A percentile compares a stretch with the other conserved stretches of the same genome.
Evolutionary conservation across 2,888 invertebrate genomes (phyloP).

Genomic region (Standfussiana lucernea): DNA sequence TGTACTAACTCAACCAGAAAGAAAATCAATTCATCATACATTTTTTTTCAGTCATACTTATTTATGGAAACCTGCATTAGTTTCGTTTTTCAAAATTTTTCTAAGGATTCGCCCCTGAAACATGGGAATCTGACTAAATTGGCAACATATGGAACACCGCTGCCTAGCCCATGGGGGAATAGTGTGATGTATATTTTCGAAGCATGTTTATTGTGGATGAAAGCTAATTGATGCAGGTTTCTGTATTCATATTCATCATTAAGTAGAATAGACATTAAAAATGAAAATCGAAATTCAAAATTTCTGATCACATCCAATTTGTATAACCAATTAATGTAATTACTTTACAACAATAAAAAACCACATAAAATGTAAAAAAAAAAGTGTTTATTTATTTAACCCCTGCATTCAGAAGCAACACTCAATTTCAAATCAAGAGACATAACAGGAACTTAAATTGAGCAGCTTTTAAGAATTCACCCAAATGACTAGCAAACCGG

Average conservation of each 20-base stretch:
- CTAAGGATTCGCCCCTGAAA: neutral
- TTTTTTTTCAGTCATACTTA: neutral
- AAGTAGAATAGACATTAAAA: slow-evolving; percentile 38
- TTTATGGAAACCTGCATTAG: slow-evolving; percentile 9
- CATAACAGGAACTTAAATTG: neutral
- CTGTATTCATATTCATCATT: slow-evolving; percentile 6
- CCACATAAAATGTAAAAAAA: slow-evolving; percentile 28
- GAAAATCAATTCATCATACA: neutral
- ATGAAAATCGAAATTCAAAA: slow-evolving; percentile 44
- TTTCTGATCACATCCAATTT: slow-evolving; percentile 49
- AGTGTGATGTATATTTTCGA: slow-evolving; percentile 35
- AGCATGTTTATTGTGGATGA: slow-evolving; percentile 8
- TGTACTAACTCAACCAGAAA: slow-evolving; percentile 18
- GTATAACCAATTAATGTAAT: slow-evolving; percentile 45
- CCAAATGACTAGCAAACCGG: neutral
- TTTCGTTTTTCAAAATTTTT: neutral
- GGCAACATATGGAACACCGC: neutral
- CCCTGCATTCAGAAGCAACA: neutral
- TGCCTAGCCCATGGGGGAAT: neutral
- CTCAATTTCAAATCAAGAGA: neutral
- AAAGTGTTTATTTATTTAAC: slow-evolving; percentile 20
- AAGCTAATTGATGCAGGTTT: slow-evolving; percentile 23
- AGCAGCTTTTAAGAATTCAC: neutral
- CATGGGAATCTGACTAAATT: neutral
- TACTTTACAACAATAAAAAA: slow-evolving; percentile 45